phyloP scores from a whole-genome alignment of 2,797 vertebrate genomes.

The Chaenodraco wilsoni region DNA sequence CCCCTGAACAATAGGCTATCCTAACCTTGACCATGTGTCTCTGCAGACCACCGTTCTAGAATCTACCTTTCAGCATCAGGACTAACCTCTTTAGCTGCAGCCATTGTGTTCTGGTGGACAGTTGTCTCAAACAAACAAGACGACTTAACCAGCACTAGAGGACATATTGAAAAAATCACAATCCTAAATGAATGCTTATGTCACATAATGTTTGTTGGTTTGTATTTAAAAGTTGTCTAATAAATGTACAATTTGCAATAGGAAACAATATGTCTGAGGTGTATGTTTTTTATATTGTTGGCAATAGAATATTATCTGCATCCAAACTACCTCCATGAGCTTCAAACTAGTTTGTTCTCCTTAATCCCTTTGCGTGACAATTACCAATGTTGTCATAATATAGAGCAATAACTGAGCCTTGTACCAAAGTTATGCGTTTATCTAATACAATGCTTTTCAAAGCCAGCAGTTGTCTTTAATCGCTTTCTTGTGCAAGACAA shows the following conservation, averaged over 20 bases:
- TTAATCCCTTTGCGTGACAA: constrained; percentile 3
- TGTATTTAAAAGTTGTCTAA: background rate
- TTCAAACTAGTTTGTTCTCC: background rate
- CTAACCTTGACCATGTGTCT: background rate
- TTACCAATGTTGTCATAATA: constrained; percentile 20
- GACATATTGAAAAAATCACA: too few species aligned
- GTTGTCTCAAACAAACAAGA: too few species aligned
- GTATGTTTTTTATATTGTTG: background rate
- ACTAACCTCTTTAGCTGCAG: too few species aligned
- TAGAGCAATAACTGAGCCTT: constrained; percentile 26
- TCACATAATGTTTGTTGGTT: background rate
- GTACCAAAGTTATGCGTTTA: constrained; percentile 23
- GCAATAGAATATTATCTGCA: background rate
- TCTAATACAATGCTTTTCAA: constrained; percentile 41
- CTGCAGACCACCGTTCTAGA: background rate
- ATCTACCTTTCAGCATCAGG: background rate
- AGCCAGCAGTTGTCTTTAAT: constrained; percentile 38
- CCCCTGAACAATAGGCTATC: background rate
- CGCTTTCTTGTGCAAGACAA: constrained; percentile 40
- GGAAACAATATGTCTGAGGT: background rate
- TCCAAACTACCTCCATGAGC: background rate
- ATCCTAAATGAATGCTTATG: background rate
- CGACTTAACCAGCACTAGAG: background rate
- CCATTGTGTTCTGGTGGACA: too few species aligned
- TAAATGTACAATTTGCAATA: background rate